Evolutionary conservation across 2,888 invertebrate genomes (phyloP).

Genomic region (Crossocerus cetratus): DNA sequence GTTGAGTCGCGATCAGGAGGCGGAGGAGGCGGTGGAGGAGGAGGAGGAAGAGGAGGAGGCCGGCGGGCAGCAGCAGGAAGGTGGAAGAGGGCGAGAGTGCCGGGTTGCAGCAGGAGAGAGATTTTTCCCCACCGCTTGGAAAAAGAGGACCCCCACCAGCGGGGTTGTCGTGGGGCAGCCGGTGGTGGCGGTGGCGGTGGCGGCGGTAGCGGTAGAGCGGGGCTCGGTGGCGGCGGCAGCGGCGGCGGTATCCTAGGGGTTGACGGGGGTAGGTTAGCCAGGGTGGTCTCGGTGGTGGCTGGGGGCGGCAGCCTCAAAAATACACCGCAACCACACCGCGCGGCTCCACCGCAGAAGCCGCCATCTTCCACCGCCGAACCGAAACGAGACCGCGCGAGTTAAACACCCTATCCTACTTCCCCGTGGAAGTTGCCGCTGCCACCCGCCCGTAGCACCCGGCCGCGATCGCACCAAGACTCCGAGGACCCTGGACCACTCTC

Average conservation of each 20-base stretch:
- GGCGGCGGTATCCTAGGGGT: constrained; percentile 42
- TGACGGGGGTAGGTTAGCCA: constrained; percentile 57
- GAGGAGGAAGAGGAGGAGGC: constrained; percentile 50
- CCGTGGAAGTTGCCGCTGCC: constrained; percentile 60
- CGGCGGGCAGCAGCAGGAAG: constrained; percentile 36
- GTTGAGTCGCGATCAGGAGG: constrained; percentile 55
- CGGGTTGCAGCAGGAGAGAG: constrained; percentile 54
- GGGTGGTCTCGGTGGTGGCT: constrained; percentile 68
- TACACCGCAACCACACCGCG: constrained; percentile 77
- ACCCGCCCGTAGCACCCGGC: constrained; percentile 32
- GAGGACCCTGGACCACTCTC: constrained; percentile 21
- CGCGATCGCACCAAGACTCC: constrained; percentile 35
- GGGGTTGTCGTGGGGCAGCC: constrained; percentile 43
- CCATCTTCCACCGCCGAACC: constrained; percentile 76
- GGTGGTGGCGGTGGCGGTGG: constrained; percentile 55
- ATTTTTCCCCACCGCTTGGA: constrained; percentile 76
- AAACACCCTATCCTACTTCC: constrained; percentile 69
- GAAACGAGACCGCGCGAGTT: constrained; percentile 75
- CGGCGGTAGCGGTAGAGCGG: constrained; percentile 59
- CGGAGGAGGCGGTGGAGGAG: constrained; percentile 30
- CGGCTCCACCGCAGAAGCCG: constrained; percentile 77
- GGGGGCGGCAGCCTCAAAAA: constrained; percentile 77
- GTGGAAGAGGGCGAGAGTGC: constrained; percentile 40
- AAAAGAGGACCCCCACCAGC: constrained; percentile 70
- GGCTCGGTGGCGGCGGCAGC: constrained; percentile 54